These are phyloP conservation scores for Athalia circularis DNA, from an alignment of 2,888 invertebrate genomes.

Conservation along the genomic window DNA sequence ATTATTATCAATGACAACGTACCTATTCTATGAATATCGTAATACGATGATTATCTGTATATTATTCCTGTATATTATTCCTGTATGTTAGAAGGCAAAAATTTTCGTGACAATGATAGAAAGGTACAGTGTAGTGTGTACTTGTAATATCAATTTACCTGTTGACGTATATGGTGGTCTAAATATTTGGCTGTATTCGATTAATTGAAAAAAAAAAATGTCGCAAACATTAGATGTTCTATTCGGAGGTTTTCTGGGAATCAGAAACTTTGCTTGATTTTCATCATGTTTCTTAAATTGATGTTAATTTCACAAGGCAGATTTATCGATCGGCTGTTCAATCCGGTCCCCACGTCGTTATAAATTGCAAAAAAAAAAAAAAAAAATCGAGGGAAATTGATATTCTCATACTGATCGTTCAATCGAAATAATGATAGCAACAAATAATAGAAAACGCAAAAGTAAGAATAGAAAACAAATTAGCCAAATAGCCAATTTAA, in stretches of 20 bases:
- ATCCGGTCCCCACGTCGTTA: no score
- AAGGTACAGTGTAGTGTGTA: not conserved
- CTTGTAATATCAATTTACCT: conserved; percentile 4
- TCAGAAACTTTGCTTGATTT: not conserved
- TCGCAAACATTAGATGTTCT: not conserved
- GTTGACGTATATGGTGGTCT: conserved; percentile 4
- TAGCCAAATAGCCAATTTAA: conserved; percentile 4
- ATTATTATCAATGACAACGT: conserved; percentile 38
- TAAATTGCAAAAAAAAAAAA: no score
- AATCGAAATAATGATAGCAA: no score
- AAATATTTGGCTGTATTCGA: conserved; percentile 15
- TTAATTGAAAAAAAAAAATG: not conserved
- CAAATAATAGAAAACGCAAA: no score
- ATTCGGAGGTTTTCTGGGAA: not conserved
- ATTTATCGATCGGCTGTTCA: no score
- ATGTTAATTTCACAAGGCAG: no score
- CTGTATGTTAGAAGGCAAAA: conserved; percentile 49
- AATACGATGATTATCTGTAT: conserved; percentile 34
- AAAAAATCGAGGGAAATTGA: no score
- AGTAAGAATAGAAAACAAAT: not conserved
- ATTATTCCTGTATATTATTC: conserved; percentile 57
- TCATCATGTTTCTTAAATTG: not conserved
- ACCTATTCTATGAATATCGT: conserved; percentile 30
- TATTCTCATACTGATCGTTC: no score
- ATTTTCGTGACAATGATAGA: conserved; percentile 8